Percentiles rank a stretch among this genome's conserved stretches.
These are phyloP conservation scores for Myrmophylax atrothorax DNA, from an alignment of 2,113 vertebrate species.

Conservation along the genomic window DNA sequence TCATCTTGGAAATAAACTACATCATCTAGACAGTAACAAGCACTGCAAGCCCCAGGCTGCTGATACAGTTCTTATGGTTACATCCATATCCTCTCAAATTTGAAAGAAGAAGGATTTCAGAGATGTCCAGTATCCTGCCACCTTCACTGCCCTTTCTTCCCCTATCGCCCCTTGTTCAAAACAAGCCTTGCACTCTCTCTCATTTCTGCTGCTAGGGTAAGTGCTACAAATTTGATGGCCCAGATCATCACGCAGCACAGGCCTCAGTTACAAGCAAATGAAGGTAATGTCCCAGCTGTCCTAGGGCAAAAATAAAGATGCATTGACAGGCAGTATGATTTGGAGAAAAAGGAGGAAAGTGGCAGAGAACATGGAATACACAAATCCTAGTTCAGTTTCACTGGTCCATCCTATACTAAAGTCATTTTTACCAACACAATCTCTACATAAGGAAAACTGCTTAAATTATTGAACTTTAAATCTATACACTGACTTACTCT, in stretches of 20 bases:
- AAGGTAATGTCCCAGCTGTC: not conserved
- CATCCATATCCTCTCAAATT: not conserved
- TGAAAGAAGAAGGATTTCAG: not conserved
- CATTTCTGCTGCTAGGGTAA: not conserved
- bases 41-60: not conserved
- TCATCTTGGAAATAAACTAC: not conserved
- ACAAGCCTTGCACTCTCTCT: not conserved
- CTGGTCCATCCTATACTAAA: not conserved
- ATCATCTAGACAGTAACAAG: not conserved
- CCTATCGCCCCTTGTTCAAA: not conserved
- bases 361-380: accelerated
- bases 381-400: not conserved
- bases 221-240: not conserved
- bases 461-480: not conserved
- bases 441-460: not conserved
- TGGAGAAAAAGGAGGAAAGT: not conserved
- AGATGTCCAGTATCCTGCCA: not conserved
- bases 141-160: not conserved
- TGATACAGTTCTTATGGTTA: not conserved
- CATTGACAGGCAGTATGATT: not conserved
- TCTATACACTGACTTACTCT: not conserved
- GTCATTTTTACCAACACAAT: not conserved
- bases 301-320: not conserved
- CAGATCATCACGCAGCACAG: not conserved
- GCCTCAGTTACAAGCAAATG: not conserved